Percentiles rank a stretch among this genome's conserved stretches.
These are phyloP conservation scores for Melanotaenia trifasciata DNA, from an alignment of 2,797 vertebrate genomes.

Conservation along the genomic window DNA sequence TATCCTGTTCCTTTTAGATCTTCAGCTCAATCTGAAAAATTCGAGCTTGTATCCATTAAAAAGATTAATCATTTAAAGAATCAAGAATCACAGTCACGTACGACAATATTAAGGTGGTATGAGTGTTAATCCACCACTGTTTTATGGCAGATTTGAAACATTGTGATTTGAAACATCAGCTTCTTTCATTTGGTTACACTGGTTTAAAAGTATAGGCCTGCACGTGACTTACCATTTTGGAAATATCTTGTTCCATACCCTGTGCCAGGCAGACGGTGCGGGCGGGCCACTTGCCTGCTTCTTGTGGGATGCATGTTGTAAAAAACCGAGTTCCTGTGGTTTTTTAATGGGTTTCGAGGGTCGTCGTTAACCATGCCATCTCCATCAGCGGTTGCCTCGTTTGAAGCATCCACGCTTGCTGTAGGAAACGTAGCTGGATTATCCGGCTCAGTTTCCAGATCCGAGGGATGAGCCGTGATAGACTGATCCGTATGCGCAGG, in stretches of 20 bases:
- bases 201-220: not conserved
- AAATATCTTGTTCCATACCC: slow-evolving; percentile 85
- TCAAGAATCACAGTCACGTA: not conserved
- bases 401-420: slow-evolving; percentile 21
- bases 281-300: slow-evolving; percentile 53
- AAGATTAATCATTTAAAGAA: not conserved
- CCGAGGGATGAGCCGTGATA: slow-evolving; percentile 3
- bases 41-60: not conserved
- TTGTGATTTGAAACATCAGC: not conserved
- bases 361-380: slow-evolving; percentile 81
- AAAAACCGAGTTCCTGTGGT: slow-evolving; percentile 82
- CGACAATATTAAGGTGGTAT: not conserved
- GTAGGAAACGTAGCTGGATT: slow-evolving; percentile 15
- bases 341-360: slow-evolving; percentile 79
- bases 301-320: slow-evolving; percentile 78
- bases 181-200: not conserved
- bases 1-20: not conserved
- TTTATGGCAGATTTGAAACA: not conserved
- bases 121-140: not conserved
- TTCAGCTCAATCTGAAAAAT: not conserved
- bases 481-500: slow-evolving; percentile 33
- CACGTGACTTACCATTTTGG: slow-evolving; percentile 82
- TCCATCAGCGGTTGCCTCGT: slow-evolving; percentile 25
- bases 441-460: slow-evolving; percentile 16
- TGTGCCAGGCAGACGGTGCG: slow-evolving; percentile 72